A percentile compares a stretch with the other conserved stretches of the same genome.
Conservation (phyloP, 2,888 invertebrate species). For the Melolontha melolontha region DNA sequence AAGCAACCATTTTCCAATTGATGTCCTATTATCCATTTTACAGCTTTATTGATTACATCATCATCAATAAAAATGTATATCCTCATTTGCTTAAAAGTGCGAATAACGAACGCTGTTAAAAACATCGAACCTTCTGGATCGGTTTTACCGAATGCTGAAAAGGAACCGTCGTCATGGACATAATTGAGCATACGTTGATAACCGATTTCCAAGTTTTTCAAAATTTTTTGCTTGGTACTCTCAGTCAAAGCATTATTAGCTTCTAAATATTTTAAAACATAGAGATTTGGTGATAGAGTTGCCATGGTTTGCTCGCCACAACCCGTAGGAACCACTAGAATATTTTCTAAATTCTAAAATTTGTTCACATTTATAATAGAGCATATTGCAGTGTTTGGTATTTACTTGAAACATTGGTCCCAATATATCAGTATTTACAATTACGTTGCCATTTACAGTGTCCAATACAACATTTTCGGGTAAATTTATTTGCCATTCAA, state of each 20-base stretch:
- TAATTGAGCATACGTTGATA: conserved; percentile 65
- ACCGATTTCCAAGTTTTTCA: too few relatives aligned
- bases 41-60: conserved; percentile 66
- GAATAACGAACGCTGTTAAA: conserved; percentile 82
- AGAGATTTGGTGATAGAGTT: conserved; percentile 79
- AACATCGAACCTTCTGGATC: conserved; percentile 78
- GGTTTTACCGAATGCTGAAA: conserved; percentile 82
- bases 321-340: conserved; percentile 72
- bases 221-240: too few relatives aligned
- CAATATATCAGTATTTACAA: conserved; percentile 73
- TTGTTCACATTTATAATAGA: too few relatives aligned
- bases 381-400: not conserved
- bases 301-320: conserved; percentile 89
- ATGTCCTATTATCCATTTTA: conserved; percentile 73
- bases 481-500: conserved; percentile 66
- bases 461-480: conserved; percentile 71
- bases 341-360: too few relatives aligned
- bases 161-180: conserved; percentile 80
- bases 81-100: conserved; percentile 75
- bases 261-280: conserved; percentile 70
- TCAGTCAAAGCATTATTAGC: too few relatives aligned
- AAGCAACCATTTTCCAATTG: conserved; percentile 86
- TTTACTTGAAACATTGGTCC: conserved; percentile 71
- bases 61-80: conserved; percentile 68
- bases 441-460: conserved; percentile 74